Evolutionary conservation across 2,888 invertebrate genomes (phyloP), one percentile per base, ranked within the genome.

Genomic region (Phania funesta): DNA sequence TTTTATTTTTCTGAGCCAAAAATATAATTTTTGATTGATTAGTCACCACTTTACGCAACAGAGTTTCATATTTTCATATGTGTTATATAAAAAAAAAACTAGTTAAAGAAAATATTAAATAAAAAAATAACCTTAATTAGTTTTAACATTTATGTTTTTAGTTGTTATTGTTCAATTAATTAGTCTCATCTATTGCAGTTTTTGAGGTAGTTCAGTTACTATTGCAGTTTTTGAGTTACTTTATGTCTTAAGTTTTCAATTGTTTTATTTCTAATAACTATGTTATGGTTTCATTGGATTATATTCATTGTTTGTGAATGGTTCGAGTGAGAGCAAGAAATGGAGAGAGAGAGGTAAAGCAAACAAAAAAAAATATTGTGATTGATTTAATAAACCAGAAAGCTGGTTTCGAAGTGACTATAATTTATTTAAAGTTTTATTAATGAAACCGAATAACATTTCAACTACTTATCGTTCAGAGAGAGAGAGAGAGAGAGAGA

Each of bases 121-220:
- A 48, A 68, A 76, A 80, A 46, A n/a, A 64, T 20, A 64, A 38
- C 48, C 24, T 67, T 50, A 71, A 44, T 73, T 58, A 76, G 67
- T 65, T n/a, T 77, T 38, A 60, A 75, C 20, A 56, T 70, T 74
- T 46, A 64, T 46, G 8, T 46, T 44, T 77, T 84, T 67, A 65
- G 50, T 80, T 75, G 46, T 80, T 79, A 76, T 79, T 74, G 54
- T 80, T 78, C 29, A 44, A 44, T 67, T 75, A 52, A 67, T 82
- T 83, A 84, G 84, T 84, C 84, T 84, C 76, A 84, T 76, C 78
- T 78, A 82, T 82, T 82, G 82, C 82, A 82, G 65, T 87, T 86
- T 58, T 86, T 90, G 90, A 90, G 90, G 90, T 90, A 90, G 90
- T 89, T 90, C 75, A 86, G 88, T 90, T 89, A 87, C 91, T 90